These are phyloP conservation scores for Chiroxiphia lanceolata DNA, from an alignment of 2,797 vertebrate species.

Conservation along the genomic window DNA sequence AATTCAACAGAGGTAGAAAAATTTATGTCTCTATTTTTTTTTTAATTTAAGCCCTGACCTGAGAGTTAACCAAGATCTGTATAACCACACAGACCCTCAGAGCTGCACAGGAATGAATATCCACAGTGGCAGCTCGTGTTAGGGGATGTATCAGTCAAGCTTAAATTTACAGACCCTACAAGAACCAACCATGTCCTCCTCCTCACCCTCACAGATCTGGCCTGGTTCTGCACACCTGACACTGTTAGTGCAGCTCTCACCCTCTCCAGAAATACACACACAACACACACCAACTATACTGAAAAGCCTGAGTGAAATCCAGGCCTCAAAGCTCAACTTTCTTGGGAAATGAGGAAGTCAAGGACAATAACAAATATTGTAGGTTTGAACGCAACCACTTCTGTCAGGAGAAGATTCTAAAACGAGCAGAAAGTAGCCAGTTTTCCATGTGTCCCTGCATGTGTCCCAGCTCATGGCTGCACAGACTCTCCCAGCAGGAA, in stretches of 20 bases:
- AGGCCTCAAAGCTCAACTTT: neutral
- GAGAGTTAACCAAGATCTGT: neutral
- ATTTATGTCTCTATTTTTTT: neutral
- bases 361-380: neutral
- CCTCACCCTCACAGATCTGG: neutral
- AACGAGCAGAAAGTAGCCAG: neutral
- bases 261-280: neutral
- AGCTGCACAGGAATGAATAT: neutral
- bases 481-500: neutral
- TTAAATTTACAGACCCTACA: neutral
- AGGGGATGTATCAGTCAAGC: rapidly evolving
- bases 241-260: rapidly evolving
- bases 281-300: rapidly evolving
- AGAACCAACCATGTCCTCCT: neutral
- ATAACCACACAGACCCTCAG: neutral
- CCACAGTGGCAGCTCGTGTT: rapidly evolving
- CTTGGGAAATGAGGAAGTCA: neutral
- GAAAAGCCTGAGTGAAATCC: neutral
- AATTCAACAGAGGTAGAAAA: neutral
- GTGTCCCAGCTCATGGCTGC: neutral
- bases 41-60: neutral
- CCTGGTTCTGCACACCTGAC: neutral
- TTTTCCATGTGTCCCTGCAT: neutral
- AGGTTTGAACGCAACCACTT: neutral
- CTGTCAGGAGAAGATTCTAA: neutral